A percentile compares a stretch with the other conserved stretches of the same genome.
These are phyloP conservation scores for Andricus quercusramuli DNA, from an alignment of 2,888 invertebrate species.

Conservation along the genomic window DNA sequence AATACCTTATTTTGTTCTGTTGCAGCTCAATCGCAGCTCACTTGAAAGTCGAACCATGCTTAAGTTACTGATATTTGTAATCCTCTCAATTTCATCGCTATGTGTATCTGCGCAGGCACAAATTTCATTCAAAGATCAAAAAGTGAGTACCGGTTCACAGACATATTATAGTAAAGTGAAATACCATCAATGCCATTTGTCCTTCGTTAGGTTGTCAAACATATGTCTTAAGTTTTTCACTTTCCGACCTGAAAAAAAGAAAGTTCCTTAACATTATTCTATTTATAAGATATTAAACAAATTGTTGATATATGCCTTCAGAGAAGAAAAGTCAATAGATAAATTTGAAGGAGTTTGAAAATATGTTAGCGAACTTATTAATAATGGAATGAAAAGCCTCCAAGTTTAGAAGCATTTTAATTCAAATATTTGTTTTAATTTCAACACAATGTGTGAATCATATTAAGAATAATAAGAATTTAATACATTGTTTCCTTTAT, in stretches of 20 bases:
- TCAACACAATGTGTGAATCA: background rate
- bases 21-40: background rate
- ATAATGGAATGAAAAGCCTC: too few relatives aligned
- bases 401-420: background rate
- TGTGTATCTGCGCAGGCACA: background rate
- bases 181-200: too few relatives aligned
- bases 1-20: background rate
- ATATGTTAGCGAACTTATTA: too few relatives aligned
- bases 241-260: background rate
- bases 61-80: background rate
- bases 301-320: background rate
- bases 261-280: background rate
- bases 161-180: background rate
- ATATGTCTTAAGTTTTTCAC: background rate
- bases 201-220: background rate
- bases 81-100: slow-evolving; percentile 3
- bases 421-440: background rate
- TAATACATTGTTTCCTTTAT: background rate
- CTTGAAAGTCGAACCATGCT: background rate
- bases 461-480: background rate
- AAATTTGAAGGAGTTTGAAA: background rate
- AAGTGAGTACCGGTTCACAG: slow-evolving; percentile 6
- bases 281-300: background rate
- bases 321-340: background rate
- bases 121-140: slow-evolving; percentile 18